Evolutionary conservation across 2,113 vertebrate species (phyloP).

Genomic region (Melanerpes formicivorus): DNA sequence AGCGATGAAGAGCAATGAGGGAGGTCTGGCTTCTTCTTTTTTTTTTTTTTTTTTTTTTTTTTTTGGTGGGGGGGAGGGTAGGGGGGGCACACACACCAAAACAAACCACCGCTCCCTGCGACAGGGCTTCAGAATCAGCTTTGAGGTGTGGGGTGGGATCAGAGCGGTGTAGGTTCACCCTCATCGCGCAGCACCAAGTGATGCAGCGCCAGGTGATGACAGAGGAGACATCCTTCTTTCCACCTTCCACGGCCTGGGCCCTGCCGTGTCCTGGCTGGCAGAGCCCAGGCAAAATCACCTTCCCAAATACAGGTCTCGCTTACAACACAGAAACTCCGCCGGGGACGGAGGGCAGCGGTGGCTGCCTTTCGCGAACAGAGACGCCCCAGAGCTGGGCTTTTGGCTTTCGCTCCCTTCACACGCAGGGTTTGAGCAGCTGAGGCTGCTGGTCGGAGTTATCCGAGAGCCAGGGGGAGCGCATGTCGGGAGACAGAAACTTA

Average conservation of each 20-base stretch:
- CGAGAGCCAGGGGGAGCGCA: background rate
- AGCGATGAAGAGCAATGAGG: background rate
- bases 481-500: too few relatives aligned
- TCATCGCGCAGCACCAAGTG: background rate
- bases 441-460: background rate
- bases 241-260: background rate
- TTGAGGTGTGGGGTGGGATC: background rate
- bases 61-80: too few relatives aligned
- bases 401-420: background rate
- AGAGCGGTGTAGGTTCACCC: background rate
- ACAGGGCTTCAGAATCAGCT: too few relatives aligned
- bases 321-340: background rate
- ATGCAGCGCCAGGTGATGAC: background rate
- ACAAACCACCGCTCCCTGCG: too few relatives aligned
- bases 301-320: too few relatives aligned
- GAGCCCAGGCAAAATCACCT: background rate
- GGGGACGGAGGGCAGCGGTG: background rate
- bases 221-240: background rate
- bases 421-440: background rate
- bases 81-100: too few relatives aligned
- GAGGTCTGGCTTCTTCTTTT: background rate
- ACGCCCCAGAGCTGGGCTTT: background rate
- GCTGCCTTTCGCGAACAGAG: background rate
- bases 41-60: too few relatives aligned
- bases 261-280: fast-evolving